phyloP scores from a whole-genome alignment of 2,888 invertebrate genomes.

The Eucera pruinosa region DNA sequence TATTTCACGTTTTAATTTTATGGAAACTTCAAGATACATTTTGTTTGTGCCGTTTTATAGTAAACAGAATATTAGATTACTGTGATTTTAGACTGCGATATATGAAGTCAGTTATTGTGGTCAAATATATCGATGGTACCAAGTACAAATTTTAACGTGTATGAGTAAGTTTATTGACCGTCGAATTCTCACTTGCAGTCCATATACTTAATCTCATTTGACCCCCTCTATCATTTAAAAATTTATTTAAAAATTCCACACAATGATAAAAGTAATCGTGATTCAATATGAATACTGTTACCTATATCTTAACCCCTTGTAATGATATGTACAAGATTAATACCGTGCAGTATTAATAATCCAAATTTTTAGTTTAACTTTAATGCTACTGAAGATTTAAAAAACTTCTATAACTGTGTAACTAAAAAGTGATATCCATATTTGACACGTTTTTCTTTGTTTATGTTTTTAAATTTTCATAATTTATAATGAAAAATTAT shows the following conservation, averaged over 20 bases:
- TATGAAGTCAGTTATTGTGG: constrained; percentile 19
- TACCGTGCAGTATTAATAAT: constrained; percentile 17
- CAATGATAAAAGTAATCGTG: background rate
- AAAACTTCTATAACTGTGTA: background rate
- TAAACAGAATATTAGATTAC: too few relatives aligned
- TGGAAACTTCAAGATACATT: background rate
- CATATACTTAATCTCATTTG: background rate
- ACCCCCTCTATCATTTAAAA: background rate
- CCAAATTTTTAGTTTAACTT: constrained; percentile 16
- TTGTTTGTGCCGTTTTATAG: too few relatives aligned
- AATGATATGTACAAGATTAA: constrained; percentile 30
- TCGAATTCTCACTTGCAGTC: constrained; percentile 8
- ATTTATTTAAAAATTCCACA: constrained; percentile 14
- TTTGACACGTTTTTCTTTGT: too few relatives aligned
- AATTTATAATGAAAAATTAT: too few relatives aligned
- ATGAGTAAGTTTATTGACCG: constrained; percentile 22
- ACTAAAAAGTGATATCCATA: background rate
- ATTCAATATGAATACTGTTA: constrained; percentile 13
- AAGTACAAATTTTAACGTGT: constrained; percentile 7
- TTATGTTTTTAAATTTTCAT: too few relatives aligned
- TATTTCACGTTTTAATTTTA: background rate
- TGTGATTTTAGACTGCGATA: too few relatives aligned
- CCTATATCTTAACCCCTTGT: constrained; percentile 14
- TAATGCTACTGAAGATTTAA: background rate
- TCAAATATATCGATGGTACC: constrained; percentile 17